Evolutionary conservation across 1,140 invertebrate genomes (phyloP).

Genomic region (Drosophila ananassae): DNA sequence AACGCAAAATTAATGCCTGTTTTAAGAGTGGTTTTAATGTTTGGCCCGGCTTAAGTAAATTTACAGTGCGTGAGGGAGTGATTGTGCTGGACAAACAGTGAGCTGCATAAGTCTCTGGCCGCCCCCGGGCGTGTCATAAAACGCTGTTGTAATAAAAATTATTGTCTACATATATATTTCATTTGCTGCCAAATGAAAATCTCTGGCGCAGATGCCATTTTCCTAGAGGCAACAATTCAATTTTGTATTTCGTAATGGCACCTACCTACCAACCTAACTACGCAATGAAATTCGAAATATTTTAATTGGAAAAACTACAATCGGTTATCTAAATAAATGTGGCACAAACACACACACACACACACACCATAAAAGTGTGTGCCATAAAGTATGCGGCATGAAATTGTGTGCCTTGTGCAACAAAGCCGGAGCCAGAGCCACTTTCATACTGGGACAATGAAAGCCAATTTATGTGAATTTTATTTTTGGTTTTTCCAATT

Average conservation of each 20-base stretch:
- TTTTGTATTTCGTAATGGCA: conserved; percentile 22
- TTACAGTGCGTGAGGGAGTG: conserved; percentile 45
- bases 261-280: not conserved
- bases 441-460: conserved; percentile 31
- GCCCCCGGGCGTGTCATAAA: conserved; percentile 53
- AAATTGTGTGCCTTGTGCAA: not conserved
- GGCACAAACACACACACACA: not conserved
- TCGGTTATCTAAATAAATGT: conserved; percentile 70
- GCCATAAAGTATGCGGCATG: conserved; percentile 11
- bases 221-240: conserved; percentile 57
- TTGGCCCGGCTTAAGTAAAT: conserved; percentile 49
- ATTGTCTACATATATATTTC: conserved; percentile 14
- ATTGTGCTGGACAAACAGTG: conserved; percentile 9
- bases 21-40: conserved; percentile 38
- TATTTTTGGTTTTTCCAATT: conserved; percentile 47
- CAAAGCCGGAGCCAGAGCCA: conserved; percentile 16
- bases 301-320: conserved; percentile 73
- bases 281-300: conserved; percentile 50
- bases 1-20: conserved; percentile 31
- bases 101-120: conserved; percentile 23
- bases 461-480: conserved; percentile 62
- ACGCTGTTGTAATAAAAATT: conserved; percentile 33
- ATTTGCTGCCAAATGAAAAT: conserved; percentile 36
- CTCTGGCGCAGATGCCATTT: conserved; percentile 49
- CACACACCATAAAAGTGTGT: conserved; percentile 34